Base-by-base conservation (phyloP, 2,113 vertebrate species). In the Siphamia tubifer region DNA sequence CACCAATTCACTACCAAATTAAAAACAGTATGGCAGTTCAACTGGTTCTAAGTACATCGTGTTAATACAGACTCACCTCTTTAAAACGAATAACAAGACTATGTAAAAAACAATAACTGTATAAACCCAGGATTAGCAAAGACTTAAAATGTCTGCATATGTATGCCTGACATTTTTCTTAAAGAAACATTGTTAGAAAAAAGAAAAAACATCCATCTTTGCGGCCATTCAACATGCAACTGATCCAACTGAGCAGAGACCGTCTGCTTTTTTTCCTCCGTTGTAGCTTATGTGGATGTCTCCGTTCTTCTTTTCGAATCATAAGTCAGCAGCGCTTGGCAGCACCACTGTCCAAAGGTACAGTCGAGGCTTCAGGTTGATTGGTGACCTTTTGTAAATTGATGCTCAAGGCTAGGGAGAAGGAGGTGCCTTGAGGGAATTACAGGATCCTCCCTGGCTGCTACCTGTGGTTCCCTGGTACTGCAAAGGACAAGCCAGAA, bases 201-300 rank as follows among this genome's bases (percentile, higher is more conserved):
- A 72, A 85, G 89, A 83, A 24, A 82, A 77, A 90, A 85, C 73
- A 81, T 87, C 85, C 87, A 80, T 78, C 58, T 82, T 76, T 81
- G 87, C 44, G 74, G 81, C 89, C 90, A 91, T 86, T 90, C 87
- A 92, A 93, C 96, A 97, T 96, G 95, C 96, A 95, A 90, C 91
- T 81, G 52, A 91, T 87, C 78, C 84, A 88, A 89, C 72, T 74
- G 49, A 74, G 71, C 66, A 28, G 61, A 72, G 43, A 77, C 71
- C 43, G 48, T 76, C 38, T 30, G 67, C 53, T 75, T 42, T 64
- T 23, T 88, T 36, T n/a, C 48, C 74, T 68, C 71, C 51, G 47
- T 66, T 12, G 23, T 15, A 42, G 23, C 60, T 40, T 34, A 42
- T 67, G 21, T 72, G 28, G 20, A 67, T 34, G 27, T 57, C 27